Evolutionary conservation across 2,113 vertebrate species (phyloP), one percentile per base, ranked within the genome.

Genomic region (Paedocypris sp.): DNA sequence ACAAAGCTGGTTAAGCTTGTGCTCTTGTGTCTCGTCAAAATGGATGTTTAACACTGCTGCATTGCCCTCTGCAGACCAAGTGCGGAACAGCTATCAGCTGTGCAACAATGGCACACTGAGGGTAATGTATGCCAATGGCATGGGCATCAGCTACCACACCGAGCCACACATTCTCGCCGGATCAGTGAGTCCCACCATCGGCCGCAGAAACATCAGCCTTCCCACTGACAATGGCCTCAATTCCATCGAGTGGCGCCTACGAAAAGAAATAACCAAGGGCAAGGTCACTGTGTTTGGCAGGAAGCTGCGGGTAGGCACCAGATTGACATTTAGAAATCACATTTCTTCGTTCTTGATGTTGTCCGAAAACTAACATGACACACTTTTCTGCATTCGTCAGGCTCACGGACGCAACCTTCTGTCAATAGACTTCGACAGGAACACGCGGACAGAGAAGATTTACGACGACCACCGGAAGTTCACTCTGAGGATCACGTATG

Each of bases 401-500:
- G 93, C 97, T 52, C 94, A 98, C 0, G 94, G 95, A 1, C 86
- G 95, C 68, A 99, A 99, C 60, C 79, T 99, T 26, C 81, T 99
- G 39, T 98, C 94, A 60, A 98, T 99, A 0, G 95, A 99, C 75
- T 99, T 97, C 6, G 93, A 99, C 82, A 86, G 94, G 19, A 97
- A 99, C 76, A 97, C 94, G 1, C 90, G 92, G 47, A 99, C 95
- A 0, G 95, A 99, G 73, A 99, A 98, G 84, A 96, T 99, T 73
- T 99, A 99, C 2, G 95, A 99, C 0, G 95, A 99, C 58, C 95
- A 99, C 79, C 86, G 95, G 2, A 99, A 99, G 62, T 99, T 99
- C 70, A 95, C 91, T 0, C 80, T 99, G 60, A 87, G 93, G 73
- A 98, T 99, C 75, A 95, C 97, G 65, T 99, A 99, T 1, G 94